Percentiles rank a stretch among this genome's conserved stretches.
Evolutionary conservation across 2,113 vertebrate genomes (phyloP).

Genomic region (Mormoops blainvillei): DNA sequence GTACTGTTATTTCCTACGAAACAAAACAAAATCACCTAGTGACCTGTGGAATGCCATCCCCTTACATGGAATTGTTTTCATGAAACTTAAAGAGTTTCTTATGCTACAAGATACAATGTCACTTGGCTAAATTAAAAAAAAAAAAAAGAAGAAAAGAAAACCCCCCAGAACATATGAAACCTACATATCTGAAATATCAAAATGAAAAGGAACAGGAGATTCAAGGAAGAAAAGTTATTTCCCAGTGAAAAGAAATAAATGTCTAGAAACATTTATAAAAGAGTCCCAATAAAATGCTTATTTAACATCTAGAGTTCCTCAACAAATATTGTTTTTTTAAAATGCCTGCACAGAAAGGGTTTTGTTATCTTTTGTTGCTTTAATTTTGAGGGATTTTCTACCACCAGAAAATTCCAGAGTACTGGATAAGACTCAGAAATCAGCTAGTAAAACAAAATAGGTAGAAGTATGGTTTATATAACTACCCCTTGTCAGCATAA

Average conservation of each 20-base stretch:
- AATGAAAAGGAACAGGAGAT: not conserved
- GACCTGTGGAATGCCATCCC: not conserved
- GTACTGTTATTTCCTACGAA: constrained; percentile 91
- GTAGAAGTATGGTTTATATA: not conserved
- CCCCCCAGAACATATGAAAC: not conserved
- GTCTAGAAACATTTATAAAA: not conserved
- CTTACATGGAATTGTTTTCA: constrained; percentile 10
- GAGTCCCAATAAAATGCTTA: not conserved
- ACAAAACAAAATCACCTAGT: constrained; percentile 45
- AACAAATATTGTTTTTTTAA: not conserved
- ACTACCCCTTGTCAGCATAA: not conserved
- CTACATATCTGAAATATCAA: not conserved
- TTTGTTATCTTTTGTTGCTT: not conserved
- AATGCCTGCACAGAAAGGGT: not conserved
- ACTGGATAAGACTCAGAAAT: not conserved
- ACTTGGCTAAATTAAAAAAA: not conserved
- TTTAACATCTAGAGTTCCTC: not conserved
- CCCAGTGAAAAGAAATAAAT: not conserved
- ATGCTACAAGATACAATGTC: not conserved
- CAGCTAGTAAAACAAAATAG: not conserved
- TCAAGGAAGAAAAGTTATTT: constrained; percentile 18
- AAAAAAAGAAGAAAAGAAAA: not conserved
- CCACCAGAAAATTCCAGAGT: not conserved
- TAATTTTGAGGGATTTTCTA: constrained; percentile 11
- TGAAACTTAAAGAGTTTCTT: not conserved